These are phyloP conservation scores for Hecatera dysodea DNA, from an alignment of 2,888 invertebrate species.

Conservation along the genomic window DNA sequence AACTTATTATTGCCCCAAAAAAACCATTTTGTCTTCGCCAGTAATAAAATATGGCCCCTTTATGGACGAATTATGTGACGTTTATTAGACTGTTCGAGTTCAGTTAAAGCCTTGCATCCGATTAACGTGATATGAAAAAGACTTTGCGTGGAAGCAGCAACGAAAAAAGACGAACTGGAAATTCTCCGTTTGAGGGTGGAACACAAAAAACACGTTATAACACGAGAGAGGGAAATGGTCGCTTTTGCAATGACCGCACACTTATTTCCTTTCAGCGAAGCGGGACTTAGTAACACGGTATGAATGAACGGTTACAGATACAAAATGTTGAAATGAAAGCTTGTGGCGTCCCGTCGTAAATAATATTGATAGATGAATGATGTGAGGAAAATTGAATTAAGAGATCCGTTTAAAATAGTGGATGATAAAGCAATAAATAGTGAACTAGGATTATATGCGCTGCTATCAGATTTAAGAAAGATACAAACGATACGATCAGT, in stretches of 20 bases:
- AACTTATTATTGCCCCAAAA: constrained; percentile 82
- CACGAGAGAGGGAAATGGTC: constrained; percentile 33
- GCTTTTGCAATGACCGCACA: constrained; percentile 52
- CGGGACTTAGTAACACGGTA: constrained; percentile 36
- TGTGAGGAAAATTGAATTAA: constrained; percentile 7
- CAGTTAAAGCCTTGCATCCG: constrained; percentile 51
- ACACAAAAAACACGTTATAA: constrained; percentile 44
- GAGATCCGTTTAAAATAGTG: neutral
- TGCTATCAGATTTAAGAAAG: neutral
- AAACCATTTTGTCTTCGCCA: constrained; percentile 81
- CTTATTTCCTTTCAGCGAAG: constrained; percentile 47
- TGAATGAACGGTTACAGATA: constrained; percentile 23
- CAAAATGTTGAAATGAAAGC: constrained; percentile 10
- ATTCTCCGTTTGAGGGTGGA: constrained; percentile 26
- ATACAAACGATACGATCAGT: neutral
- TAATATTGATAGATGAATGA: constrained; percentile 11
- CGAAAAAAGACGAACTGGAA: constrained; percentile 26
- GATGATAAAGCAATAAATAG: neutral
- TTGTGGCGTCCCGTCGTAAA: constrained; percentile 1
- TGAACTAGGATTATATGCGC: neutral
- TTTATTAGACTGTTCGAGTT: constrained; percentile 68
- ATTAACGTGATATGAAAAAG: constrained; percentile 46
- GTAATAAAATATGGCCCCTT: constrained; percentile 73
- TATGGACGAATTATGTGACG: constrained; percentile 72
- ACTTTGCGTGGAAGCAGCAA: constrained; percentile 17